Base-by-base conservation (phyloP, 2,888 invertebrate species). In the Cerceris ruficornis region DNA sequence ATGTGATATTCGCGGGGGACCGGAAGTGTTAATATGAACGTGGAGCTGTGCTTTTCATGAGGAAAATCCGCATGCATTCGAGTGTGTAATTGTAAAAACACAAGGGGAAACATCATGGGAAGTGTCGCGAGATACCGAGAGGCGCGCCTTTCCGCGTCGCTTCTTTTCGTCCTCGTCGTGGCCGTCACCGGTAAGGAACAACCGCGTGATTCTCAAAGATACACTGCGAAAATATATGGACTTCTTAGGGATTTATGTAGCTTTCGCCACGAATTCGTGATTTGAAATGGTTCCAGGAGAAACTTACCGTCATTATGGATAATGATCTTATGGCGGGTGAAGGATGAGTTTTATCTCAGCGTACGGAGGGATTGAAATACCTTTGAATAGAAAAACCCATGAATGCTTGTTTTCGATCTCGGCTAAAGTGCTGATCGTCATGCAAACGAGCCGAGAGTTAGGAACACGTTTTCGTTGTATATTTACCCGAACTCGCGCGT, bases 131-230 rank as follows among this genome's bases (percentile, higher is more conserved):
- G 84, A 78, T 83, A 84, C 73, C 88, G 89, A 68, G 83, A 86
- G 82, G 82, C 86, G 84, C 88, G 83, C 83, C 83, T 87, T 85
- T 84, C 79, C 82, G 85, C 73, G 73, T 71, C 87, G 83, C 81
- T 88, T 66, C 86, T 91, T 77, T 86, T 89, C 81, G 55, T 84
- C 78, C 79, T 88, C 70, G 82, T 90, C 85, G 86, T 87, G 76
- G 85, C 86, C 83, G 84, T 88, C 76, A 88, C 87, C 86, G 91
- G 91, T 91, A 91, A 91, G 91, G 81, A 68, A 74, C 7, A 28
- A 43, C 13, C 58, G 28, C 14, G 61, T 17, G 54, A 49, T 11
- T 13, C 13, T 17, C 13, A n/a, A 28, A 42, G 39, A 43, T 43
- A 11, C 57, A 46, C 4, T 17, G 57, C 28, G 49, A 28, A 42